These are phyloP conservation scores for Cyclophora albipunctata DNA, from an alignment of 2,888 invertebrate genomes.

Conservation along the genomic window DNA sequence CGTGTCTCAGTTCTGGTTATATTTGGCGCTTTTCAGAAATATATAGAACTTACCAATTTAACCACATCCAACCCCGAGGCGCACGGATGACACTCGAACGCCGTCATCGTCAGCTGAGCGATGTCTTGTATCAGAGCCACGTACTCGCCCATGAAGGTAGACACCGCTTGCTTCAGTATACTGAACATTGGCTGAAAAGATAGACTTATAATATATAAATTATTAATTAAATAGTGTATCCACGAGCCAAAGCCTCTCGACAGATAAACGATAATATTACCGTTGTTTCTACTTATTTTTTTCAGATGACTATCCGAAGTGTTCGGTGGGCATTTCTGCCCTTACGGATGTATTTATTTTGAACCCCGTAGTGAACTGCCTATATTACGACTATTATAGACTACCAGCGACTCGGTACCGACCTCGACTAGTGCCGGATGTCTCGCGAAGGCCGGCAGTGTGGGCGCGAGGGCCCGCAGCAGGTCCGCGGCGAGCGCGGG, in stretches of 20 bases:
- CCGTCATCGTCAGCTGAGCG: conserved; percentile 79
- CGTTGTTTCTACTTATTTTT: too few species aligned
- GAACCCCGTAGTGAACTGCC: too few species aligned
- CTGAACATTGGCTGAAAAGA: conserved; percentile 80
- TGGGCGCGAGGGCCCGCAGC: conserved; percentile 40
- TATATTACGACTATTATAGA: too few species aligned
- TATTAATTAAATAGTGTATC: too few species aligned
- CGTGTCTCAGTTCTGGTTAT: too few species aligned
- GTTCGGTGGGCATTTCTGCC: too few species aligned
- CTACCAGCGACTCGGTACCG: not conserved
- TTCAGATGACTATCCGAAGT: too few species aligned
- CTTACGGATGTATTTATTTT: too few species aligned
- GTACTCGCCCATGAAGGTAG: conserved; percentile 82
- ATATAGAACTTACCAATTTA: conserved; percentile 76
- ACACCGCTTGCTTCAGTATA: conserved; percentile 82
- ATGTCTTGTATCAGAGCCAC: conserved; percentile 80
- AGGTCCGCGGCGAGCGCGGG: conserved; percentile 39
- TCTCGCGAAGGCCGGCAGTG: conserved; percentile 40
- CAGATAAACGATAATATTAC: too few species aligned
- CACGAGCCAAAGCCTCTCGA: too few species aligned
- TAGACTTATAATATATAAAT: not conserved
- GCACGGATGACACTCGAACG: conserved; percentile 81
- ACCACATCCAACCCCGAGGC: conserved; percentile 82
- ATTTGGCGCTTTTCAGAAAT: too few species aligned
- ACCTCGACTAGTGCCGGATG: conserved; percentile 44